Evolutionary conservation across 2,888 invertebrate genomes (phyloP).

Genomic region (Chorisops tibialis): DNA sequence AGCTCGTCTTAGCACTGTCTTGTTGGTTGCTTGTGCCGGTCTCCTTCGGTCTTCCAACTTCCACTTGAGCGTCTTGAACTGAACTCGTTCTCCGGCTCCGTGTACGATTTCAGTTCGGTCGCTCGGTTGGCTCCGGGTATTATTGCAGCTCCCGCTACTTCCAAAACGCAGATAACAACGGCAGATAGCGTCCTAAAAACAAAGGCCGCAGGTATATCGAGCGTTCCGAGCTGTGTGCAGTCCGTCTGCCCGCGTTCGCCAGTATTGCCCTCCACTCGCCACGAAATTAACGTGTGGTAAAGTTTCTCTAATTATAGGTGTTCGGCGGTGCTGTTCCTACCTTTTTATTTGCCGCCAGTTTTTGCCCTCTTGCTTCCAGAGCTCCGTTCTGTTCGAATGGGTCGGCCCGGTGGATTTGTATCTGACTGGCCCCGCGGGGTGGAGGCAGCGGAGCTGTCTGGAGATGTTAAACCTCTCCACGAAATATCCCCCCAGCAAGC

Average conservation of each 20-base stretch:
- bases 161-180: too few relatives aligned
- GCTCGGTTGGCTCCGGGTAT: too few relatives aligned
- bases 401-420: too few relatives aligned
- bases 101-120: too few relatives aligned
- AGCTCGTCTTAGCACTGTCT: background rate
- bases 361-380: background rate
- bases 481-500: too few relatives aligned
- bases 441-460: background rate
- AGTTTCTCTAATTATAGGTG: slow-evolving; percentile 40
- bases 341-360: background rate
- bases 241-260: background rate
- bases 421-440: too few relatives aligned
- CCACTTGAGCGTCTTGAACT: too few relatives aligned
- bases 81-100: too few relatives aligned
- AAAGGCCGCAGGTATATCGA: background rate
- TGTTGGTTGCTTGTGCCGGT: background rate
- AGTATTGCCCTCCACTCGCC: background rate
- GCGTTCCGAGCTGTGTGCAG: background rate
- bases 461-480: background rate
- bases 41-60: too few relatives aligned
- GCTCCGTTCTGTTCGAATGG: too few relatives aligned
- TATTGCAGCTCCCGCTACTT: too few relatives aligned
- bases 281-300: slow-evolving; percentile 39
- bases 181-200: too few relatives aligned
- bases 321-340: slow-evolving; percentile 24